Percentiles rank a stretch among this genome's conserved stretches.
Evolutionary conservation across 2,888 invertebrate genomes (phyloP).

Genomic region (Hartigia nigra): DNA sequence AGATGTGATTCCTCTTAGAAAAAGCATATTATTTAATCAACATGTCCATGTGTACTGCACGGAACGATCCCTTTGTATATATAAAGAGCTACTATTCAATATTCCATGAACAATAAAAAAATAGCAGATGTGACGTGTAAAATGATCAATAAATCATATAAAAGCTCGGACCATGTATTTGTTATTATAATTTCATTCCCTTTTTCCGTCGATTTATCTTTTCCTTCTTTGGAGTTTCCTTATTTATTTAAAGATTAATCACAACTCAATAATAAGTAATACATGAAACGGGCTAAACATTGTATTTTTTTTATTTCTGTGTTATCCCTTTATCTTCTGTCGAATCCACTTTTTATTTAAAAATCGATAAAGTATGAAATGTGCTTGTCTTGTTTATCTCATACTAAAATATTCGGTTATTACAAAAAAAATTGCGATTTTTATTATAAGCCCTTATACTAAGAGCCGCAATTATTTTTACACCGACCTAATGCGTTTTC

Average conservation of each 20-base stretch:
- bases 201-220: not conserved
- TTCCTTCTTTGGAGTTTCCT: not conserved
- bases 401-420: not conserved
- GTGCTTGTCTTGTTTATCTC: not conserved
- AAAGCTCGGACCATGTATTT: not conserved
- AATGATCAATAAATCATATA: conserved; percentile 42
- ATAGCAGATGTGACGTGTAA: conserved; percentile 45
- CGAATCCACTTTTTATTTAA: not conserved
- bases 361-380: not conserved
- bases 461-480: no score
- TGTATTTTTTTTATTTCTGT: not conserved
- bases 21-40: not conserved
- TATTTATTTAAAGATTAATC: not conserved
- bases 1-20: not conserved
- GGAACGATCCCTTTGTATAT: conserved; percentile 32
- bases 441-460: no score
- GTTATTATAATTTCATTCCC: not conserved
- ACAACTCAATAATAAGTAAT: not conserved
- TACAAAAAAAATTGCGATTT: no score
- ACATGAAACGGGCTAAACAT: not conserved
- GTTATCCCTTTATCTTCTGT: not conserved
- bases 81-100: conserved; percentile 44
- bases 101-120: conserved; percentile 29
- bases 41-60: not conserved
- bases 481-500: no score